Evolutionary conservation across 2,797 vertebrate species (phyloP), one percentile per base, ranked within the genome.

Genomic region (Acipenser ruthenus): DNA sequence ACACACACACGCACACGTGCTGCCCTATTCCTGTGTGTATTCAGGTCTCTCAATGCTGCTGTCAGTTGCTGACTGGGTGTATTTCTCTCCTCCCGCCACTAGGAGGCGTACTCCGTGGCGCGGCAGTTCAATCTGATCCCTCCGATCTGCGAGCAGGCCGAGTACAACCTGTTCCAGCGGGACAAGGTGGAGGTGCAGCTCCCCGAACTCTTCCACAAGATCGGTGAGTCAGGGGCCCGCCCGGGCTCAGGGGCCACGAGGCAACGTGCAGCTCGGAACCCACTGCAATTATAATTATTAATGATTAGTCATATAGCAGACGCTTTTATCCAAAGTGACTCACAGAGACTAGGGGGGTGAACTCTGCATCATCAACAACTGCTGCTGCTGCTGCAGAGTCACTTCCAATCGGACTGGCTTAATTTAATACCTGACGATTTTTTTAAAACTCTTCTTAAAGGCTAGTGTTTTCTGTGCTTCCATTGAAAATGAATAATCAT

Each of bases 81-180:
- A 71, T 72, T 15, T 79, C 49, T 10, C 62, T 56, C 12, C 48
- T 56, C 60, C n/a, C 12, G 6, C 10, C 18, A 7, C 50, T 10
- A 64, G 4, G 15, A n/a, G 56, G 91, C 94, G 0, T 96, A 95
- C 66, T 93, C 94, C 0, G 90, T 96, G 70, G 94, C 94, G 2
- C 91, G 94, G 8, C 94, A 96, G 83, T 95, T 95, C 77, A 96
- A 96, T 78, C 88, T 96, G 75, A 94, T 94, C 37, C 93, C 94
- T 4, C 94, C 94, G 0, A 93, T 94, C 67, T 96, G 94, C 10
- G 93, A 96, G 72, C 94, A 96, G 80, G 91, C 93, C 0, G 93
- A 96, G 74, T 93, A 95, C 76, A 93, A 92, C 73, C 91, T 95
- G 73, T 96, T 96, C 78, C 91, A 94, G 82, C 23, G 10, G 62